These are phyloP conservation scores for Callyntrura sp. DNA, from an alignment of 2,888 invertebrate genomes.

Conservation along the genomic window DNA sequence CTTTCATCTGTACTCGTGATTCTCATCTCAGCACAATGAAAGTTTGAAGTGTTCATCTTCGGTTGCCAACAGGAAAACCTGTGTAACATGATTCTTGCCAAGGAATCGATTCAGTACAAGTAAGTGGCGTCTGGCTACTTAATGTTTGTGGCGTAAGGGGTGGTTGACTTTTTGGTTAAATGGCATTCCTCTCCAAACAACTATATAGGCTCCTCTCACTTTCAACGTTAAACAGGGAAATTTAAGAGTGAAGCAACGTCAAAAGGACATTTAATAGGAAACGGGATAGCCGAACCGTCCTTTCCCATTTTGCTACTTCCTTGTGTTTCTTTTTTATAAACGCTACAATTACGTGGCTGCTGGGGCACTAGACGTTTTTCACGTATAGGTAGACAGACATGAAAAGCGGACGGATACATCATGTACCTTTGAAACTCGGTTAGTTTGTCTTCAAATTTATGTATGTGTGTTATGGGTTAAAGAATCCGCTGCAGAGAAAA, in stretches of 20 bases:
- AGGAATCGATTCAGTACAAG: neutral
- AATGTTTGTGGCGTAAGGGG: neutral
- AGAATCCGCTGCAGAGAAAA: neutral
- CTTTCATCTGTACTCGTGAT: conserved; percentile 58
- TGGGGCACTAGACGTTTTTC: too few species aligned
- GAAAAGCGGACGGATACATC: too few species aligned
- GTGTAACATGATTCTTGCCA: neutral
- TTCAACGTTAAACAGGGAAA: too few species aligned
- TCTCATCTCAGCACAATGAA: conserved; percentile 6
- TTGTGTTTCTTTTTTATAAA: too few species aligned
- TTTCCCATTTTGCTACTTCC: too few species aligned
- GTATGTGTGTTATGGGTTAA: neutral
- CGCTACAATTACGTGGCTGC: too few species aligned
- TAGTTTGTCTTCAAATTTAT: neutral
- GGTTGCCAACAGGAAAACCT: neutral
- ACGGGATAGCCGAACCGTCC: too few species aligned
- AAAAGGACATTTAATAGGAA: too few species aligned
- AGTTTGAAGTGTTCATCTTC: neutral
- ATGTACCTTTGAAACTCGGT: too few species aligned
- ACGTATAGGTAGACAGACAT: too few species aligned
- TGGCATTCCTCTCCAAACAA: neutral
- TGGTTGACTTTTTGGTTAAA: neutral
- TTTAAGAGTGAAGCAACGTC: too few species aligned
- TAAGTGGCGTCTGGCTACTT: neutral
- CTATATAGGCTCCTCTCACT: too few species aligned